These are phyloP conservation scores for Acropora yongei DNA, from an alignment of 64 coral and sea anemone species.

Conservation along the genomic window DNA sequence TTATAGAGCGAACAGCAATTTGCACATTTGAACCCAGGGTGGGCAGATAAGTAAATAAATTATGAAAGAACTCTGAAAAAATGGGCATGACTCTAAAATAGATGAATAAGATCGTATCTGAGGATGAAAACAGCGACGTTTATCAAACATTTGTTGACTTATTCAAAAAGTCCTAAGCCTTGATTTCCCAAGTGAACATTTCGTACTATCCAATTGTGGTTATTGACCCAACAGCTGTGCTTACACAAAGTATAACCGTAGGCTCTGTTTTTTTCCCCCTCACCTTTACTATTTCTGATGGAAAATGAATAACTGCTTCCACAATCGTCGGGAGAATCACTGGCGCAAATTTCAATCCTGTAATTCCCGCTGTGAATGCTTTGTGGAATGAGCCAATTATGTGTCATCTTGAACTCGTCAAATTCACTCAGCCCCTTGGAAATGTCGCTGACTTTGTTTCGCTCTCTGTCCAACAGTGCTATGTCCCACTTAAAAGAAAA, in stretches of 20 bases:
- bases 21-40: no score
- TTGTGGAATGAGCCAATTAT: conserved; percentile 54
- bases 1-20: no score
- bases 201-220: no score
- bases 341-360: conserved; percentile 53
- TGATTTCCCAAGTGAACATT: no score
- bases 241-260: neutral
- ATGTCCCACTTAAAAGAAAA: conserved; percentile 77
- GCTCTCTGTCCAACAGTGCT: conserved; percentile 46
- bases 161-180: no score
- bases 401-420: conserved; percentile 66
- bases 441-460: conserved; percentile 60
- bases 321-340: neutral
- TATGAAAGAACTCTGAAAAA: no score
- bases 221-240: neutral
- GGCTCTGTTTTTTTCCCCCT: neutral
- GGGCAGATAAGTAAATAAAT: no score
- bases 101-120: no score
- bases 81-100: no score
- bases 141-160: no score
- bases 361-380: conserved; percentile 54
- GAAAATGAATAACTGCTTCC: conserved; percentile 60
- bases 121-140: no score
- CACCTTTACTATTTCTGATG: conserved; percentile 47
- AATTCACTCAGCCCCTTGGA: conserved; percentile 69